Evolutionary conservation across 2,113 vertebrate genomes (phyloP).

Genomic region (Jaculus jaculus): DNA sequence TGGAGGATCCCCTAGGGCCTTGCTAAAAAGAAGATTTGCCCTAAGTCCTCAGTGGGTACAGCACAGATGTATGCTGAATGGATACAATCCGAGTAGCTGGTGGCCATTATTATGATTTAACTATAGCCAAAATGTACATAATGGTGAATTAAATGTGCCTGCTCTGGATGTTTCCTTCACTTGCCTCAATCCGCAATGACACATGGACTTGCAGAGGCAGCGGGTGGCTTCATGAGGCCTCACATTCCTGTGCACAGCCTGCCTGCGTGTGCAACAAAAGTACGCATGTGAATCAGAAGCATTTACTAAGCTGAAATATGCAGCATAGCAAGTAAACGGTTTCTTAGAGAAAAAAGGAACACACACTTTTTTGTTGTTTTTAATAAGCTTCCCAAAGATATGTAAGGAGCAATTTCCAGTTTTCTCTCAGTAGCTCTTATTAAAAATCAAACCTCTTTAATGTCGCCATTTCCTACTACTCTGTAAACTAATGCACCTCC

Average conservation of each 20-base stretch:
- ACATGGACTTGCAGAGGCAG: background rate
- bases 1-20: background rate
- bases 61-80: constrained; percentile 13
- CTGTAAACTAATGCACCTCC: background rate
- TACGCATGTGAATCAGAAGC: constrained; percentile 29
- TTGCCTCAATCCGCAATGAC: background rate
- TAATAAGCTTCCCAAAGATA: background rate
- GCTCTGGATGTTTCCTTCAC: background rate
- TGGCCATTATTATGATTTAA: background rate
- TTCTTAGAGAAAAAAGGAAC: background rate
- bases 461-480: background rate
- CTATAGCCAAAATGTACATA: constrained; percentile 13
- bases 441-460: background rate
- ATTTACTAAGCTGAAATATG: constrained; percentile 42
- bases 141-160: background rate
- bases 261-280: background rate
- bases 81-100: constrained; percentile 10
- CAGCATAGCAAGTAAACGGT: background rate
- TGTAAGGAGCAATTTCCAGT: background rate
- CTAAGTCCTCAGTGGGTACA: background rate
- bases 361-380: constrained; percentile 18
- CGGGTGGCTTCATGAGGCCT: accelerated
- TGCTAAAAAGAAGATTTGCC: background rate
- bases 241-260: background rate
- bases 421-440: background rate